Base-by-base conservation (phyloP, 1,140 invertebrate species). In the Euura lappo region DNA sequence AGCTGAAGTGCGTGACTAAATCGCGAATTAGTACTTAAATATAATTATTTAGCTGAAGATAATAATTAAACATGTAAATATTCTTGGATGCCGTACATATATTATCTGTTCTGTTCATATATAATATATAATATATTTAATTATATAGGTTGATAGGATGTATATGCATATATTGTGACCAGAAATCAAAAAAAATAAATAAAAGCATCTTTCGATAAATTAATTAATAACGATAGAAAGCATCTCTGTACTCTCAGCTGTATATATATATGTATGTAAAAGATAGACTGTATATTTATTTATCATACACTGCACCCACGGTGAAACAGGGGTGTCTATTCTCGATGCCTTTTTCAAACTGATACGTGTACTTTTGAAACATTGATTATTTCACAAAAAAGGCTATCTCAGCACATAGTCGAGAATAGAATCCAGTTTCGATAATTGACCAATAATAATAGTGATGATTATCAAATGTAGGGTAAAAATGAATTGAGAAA, bases 391-490 rank as follows among this genome's bases (percentile, higher is more conserved):
- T 28, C 28, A 28, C 28, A 28, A 28, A 28, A 28, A 28, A 28
- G 28, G 0, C 28, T 28, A 28, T 28, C 28, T 28, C 28, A 28
- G 7, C 47, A 8, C n/a, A 51, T 8, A 8, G 11, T 51, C 47
- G 11, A 7, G 47, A 51, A 51, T 51, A 51, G 47, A 51, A 51
- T 51, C n/a, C n/a, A n/a, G 47, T 51, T 51, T 51, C 47, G 11
- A 51, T 51, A 51, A 7, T 51, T n/a, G 47, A 51, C 47, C 47
- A 51, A 51, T 51, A 51, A 51, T 51, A 51, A 51, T n/a, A 51
- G 11, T 8, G 7, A n/a, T 51, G 1, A 51, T 51, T 7, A 7
- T 51, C 7, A 51, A 8, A 2, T 8, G 2, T 8, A 51, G 7
- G 11, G 47, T 51, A 51, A 51, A 8, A 51, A 51, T 51, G 2